These are phyloP conservation scores for Microctenopoma steveboyesi DNA, from an alignment of 2,797 vertebrate genomes.

Conservation along the genomic window DNA sequence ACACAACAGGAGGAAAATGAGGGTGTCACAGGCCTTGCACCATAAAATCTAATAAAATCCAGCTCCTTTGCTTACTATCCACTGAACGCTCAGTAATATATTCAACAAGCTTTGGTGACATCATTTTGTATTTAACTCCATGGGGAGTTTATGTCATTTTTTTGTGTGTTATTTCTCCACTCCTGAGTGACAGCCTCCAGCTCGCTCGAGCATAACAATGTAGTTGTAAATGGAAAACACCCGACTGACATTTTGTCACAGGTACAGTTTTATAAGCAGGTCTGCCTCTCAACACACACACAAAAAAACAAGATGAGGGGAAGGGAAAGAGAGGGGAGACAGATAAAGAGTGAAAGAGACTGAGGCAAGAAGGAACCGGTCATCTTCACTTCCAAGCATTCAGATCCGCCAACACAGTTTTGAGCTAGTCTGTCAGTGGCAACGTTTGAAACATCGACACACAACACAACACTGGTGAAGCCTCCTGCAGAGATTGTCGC, in stretches of 20 bases:
- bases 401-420: constrained; percentile 4
- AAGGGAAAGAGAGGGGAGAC: constrained; percentile 13
- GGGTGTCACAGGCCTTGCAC: constrained; percentile 16
- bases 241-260: constrained; percentile 69
- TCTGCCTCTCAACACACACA: constrained; percentile 27
- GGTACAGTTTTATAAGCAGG: constrained; percentile 65
- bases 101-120: constrained; percentile 63
- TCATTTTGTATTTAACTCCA: constrained; percentile 72
- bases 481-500: constrained; percentile 7
- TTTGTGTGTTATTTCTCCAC: constrained; percentile 59
- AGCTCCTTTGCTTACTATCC: constrained; percentile 48
- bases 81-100: constrained; percentile 63
- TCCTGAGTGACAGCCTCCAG: constrained; percentile 69
- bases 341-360: constrained; percentile 9
- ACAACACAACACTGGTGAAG: constrained; percentile 4
- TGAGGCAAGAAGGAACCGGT: constrained; percentile 21
- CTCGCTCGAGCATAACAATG: constrained; percentile 68
- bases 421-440: constrained; percentile 9
- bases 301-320: constrained; percentile 22
- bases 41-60: neutral
- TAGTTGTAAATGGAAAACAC: constrained; percentile 72
- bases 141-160: constrained; percentile 66
- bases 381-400: constrained; percentile 18
- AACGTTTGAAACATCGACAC: constrained; percentile 22
- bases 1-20: constrained; percentile 25